Conservation (phyloP, 30 jellyfish, hydroid and myxozoan genomes). For the Aurelia aurita complex sp. Pacific region DNA sequence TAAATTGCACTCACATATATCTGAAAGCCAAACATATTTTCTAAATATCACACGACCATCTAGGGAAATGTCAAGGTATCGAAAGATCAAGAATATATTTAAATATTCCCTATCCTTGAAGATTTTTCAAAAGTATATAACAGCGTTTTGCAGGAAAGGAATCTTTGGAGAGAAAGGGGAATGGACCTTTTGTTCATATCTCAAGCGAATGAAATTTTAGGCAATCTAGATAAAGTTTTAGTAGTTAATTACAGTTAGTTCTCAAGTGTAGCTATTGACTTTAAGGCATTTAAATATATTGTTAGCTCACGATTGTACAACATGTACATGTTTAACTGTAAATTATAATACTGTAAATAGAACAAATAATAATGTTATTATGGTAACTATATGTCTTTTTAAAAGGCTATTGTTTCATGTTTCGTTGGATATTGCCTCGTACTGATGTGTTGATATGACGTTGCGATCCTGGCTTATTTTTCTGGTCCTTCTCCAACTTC, state of each 20-base stretch:
- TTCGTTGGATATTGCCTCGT: neutral
- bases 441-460: no score
- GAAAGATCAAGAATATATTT: no score
- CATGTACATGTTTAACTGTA: slow-evolving; percentile 37
- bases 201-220: neutral
- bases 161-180: no score
- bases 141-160: no score
- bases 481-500: neutral
- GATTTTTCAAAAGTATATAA: no score
- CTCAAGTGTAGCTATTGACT: neutral
- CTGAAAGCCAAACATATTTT: no score
- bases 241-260: neutral
- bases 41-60: no score
- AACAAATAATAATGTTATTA: slow-evolving; percentile 16
- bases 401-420: slow-evolving; percentile 38
- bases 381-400: slow-evolving; percentile 47
- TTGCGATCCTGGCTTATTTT: no score
- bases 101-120: no score
- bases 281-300: neutral
- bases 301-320: neutral
- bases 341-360: slow-evolving; percentile 56
- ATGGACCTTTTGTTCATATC: neutral
- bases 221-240: neutral
- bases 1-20: no score
- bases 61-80: no score